Evolutionary conservation across 1,140 invertebrate species (phyloP).

Genomic region (Pinna nobilis): DNA sequence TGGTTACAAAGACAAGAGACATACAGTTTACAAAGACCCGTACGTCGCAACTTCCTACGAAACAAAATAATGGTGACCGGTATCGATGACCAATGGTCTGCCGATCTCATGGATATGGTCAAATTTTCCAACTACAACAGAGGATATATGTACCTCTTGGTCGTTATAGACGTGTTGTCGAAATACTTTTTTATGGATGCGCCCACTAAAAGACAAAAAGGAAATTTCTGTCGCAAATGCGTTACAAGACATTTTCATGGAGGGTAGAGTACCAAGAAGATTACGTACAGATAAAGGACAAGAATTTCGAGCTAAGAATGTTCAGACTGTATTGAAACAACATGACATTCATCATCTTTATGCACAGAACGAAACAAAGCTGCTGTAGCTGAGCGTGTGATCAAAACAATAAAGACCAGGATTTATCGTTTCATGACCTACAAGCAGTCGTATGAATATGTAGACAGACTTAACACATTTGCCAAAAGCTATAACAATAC

Average conservation of each 20-base stretch:
- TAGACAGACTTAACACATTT: constrained; percentile 6
- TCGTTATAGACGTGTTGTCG: constrained; percentile 27
- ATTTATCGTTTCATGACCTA: constrained; percentile 4
- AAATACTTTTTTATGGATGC: constrained; percentile 29
- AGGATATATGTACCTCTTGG: constrained; percentile 3
- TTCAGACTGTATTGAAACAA: background rate
- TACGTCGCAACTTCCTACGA: constrained; percentile 8
- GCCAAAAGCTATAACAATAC: constrained; percentile 21
- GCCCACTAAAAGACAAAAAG: constrained; percentile 19
- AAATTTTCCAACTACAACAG: constrained; percentile 22
- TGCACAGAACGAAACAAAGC: constrained; percentile 25
- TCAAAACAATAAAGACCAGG: background rate
- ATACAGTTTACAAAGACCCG: constrained; percentile 19
- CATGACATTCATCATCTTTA: constrained; percentile 13
- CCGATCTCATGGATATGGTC: constrained; percentile 32
- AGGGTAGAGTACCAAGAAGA: constrained; percentile 1
- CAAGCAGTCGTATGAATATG: constrained; percentile 20
- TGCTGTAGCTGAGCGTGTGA: constrained; percentile 3
- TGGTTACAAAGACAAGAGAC: constrained; percentile 34
- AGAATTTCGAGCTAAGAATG: constrained; percentile 12
- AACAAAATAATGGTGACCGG: constrained; percentile 17
- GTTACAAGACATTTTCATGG: background rate
- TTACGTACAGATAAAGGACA: constrained; percentile 24
- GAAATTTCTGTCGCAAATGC: constrained; percentile 9
- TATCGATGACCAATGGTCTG: constrained; percentile 32